A percentile compares a stretch with the other conserved stretches of the same genome.
Evolutionary conservation across 2,797 vertebrate species (phyloP).

Genomic region (Clarias platycephalus): DNA sequence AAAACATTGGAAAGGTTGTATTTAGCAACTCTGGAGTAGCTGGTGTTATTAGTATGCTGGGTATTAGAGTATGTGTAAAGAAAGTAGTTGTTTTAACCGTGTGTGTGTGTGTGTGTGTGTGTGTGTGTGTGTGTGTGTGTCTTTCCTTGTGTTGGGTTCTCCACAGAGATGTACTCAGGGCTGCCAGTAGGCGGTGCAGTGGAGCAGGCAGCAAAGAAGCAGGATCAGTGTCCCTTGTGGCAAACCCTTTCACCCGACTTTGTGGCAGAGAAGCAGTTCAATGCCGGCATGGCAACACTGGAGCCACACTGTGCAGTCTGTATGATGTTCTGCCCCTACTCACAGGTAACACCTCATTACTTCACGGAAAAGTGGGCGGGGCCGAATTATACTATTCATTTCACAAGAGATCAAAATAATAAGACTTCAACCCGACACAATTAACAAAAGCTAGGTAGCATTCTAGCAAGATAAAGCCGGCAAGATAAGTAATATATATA

Average conservation of each 20-base stretch:
- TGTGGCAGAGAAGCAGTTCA: conserved; percentile 86
- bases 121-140: neutral
- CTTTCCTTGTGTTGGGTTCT: neutral
- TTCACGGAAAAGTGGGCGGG: neutral
- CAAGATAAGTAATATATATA: too few relatives aligned
- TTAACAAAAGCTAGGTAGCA: neutral
- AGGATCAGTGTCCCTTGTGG: conserved; percentile 85
- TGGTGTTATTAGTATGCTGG: neutral
- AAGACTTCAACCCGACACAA: neutral
- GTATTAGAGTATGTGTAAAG: neutral
- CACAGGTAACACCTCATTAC: conserved; percentile 74
- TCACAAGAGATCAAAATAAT: neutral
- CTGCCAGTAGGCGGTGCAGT: conserved; percentile 79
- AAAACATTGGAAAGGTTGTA: neutral
- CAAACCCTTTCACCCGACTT: conserved; percentile 85
- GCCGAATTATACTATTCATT: neutral
- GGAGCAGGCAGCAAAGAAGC: conserved; percentile 77
- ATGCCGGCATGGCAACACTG: conserved; percentile 80
- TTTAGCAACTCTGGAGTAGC: neutral
- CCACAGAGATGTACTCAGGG: conserved; percentile 77
- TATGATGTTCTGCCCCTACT: conserved; percentile 89
- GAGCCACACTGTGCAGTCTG: conserved; percentile 92
- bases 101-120: neutral
- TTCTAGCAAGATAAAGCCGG: neutral
- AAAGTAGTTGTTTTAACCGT: neutral